These are phyloP conservation scores for Platypus cylindrus DNA, from an alignment of 2,888 invertebrate genomes.

Conservation along the genomic window DNA sequence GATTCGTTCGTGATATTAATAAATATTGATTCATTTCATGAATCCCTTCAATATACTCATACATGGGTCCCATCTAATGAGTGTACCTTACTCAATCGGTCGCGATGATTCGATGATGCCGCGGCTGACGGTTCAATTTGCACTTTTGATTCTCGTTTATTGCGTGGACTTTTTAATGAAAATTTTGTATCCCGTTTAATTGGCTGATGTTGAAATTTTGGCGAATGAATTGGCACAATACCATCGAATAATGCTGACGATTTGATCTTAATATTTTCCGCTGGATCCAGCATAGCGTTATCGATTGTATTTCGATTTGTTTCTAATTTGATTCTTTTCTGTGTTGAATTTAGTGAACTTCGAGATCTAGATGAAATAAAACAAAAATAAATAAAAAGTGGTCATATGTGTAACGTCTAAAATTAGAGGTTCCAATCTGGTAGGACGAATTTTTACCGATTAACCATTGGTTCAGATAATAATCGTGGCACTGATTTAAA, in stretches of 20 bases:
- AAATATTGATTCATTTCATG: neutral
- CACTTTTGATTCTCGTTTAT: slow-evolving; percentile 28
- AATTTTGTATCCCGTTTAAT: slow-evolving; percentile 30
- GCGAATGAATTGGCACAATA: slow-evolving; percentile 29
- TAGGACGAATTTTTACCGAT: slow-evolving; percentile 15
- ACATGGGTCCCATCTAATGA: slow-evolving; percentile 28
- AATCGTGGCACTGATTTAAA: slow-evolving; percentile 27
- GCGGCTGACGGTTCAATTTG: slow-evolving; percentile 20
- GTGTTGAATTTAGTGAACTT: slow-evolving; percentile 13
- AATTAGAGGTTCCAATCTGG: slow-evolving; percentile 16
- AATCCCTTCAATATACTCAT: slow-evolving; percentile 1
- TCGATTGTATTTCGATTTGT: slow-evolving; percentile 12
- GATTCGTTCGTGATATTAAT: no score
- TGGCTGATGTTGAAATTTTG: slow-evolving; percentile 26
- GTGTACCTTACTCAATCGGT: slow-evolving; percentile 22
- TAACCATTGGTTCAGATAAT: slow-evolving; percentile 31
- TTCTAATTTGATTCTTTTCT: slow-evolving; percentile 16
- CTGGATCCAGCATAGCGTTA: slow-evolving; percentile 12
- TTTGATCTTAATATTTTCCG: slow-evolving; percentile 23
- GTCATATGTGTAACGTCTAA: no score
- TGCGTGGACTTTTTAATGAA: slow-evolving; percentile 29
- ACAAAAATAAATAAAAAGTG: no score
- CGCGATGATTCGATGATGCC: slow-evolving; percentile 18
- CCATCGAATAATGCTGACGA: slow-evolving; percentile 18
- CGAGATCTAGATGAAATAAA: slow-evolving; percentile 13